phyloP scores from a whole-genome alignment of 64 coral and sea anemone species.

The Pocillopora damicornis region DNA sequence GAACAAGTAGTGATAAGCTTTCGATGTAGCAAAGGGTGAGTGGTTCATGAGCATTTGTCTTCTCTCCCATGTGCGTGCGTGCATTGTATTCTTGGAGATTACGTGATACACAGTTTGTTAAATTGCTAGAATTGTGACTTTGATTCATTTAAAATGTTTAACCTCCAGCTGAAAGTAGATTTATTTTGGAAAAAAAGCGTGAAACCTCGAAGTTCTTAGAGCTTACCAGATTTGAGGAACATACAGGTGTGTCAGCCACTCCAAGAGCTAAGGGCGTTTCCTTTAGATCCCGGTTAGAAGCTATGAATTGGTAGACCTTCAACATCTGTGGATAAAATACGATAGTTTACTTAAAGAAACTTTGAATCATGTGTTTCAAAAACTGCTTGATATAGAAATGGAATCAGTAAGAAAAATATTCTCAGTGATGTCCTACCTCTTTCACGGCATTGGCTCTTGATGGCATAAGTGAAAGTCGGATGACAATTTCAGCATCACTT shows the following conservation, averaged over 20 bases:
- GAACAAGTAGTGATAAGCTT: no score
- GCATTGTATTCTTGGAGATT: no score
- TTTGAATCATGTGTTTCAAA: background rate
- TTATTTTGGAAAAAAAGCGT: background rate
- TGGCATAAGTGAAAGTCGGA: background rate
- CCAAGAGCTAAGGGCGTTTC: background rate
- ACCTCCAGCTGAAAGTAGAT: background rate
- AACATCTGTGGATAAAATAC: background rate
- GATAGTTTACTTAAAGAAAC: background rate
- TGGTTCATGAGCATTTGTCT: no score
- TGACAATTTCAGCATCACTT: background rate
- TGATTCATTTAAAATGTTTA: background rate
- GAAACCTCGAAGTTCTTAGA: background rate
- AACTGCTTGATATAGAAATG: background rate
- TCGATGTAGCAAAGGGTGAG: no score
- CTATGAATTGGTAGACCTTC: background rate
- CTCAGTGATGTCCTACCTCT: background rate
- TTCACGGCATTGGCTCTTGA: background rate
- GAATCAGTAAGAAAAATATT: background rate
- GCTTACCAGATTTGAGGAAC: background rate
- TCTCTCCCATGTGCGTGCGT: no score
- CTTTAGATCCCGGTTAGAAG: background rate
- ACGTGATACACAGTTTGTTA: no score
- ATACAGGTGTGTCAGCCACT: background rate
- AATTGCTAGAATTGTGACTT: no score